Conservation (phyloP, 2,888 invertebrate genomes). For the Pammene fasciana region DNA sequence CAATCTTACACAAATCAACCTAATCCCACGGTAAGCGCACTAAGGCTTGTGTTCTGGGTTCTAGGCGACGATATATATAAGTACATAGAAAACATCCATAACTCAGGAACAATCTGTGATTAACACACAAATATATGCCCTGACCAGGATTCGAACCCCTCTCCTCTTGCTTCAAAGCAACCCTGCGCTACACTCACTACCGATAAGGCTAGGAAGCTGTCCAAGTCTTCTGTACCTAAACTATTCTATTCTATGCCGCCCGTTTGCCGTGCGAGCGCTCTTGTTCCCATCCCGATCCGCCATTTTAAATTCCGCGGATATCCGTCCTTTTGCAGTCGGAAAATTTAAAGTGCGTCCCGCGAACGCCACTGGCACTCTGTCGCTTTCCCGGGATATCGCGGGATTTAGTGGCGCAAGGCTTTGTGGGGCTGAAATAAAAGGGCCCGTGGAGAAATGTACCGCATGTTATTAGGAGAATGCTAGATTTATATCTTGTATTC, state of each 20-base stretch:
- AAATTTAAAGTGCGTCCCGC: conserved; percentile 76
- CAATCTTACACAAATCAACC: too few relatives aligned
- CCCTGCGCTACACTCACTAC: too few relatives aligned
- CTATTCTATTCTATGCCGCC: conserved; percentile 2
- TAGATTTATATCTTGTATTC: conserved; percentile 80
- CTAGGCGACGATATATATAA: too few relatives aligned
- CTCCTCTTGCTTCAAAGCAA: too few relatives aligned
- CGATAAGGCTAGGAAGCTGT: too few relatives aligned
- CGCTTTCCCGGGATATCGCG: conserved; percentile 75
- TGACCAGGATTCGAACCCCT: too few relatives aligned
- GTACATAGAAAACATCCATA: too few relatives aligned
- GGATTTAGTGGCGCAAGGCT: conserved; percentile 79
- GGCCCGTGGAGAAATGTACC: conserved; percentile 78
- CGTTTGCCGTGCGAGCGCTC: conserved; percentile 50
- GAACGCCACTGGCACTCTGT: conserved; percentile 72
- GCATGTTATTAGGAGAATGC: conserved; percentile 75
- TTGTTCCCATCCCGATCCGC: conserved; percentile 62
- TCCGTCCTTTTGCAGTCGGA: conserved; percentile 64
- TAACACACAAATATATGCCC: too few relatives aligned
- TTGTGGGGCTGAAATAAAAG: conserved; percentile 78
- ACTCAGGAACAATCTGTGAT: too few relatives aligned
- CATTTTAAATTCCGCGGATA: conserved; percentile 70
- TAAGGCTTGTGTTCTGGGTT: too few relatives aligned
- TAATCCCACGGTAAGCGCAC: too few relatives aligned
- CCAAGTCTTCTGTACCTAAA: neutral